These are phyloP conservation scores for Oophaga sylvatica DNA, from an alignment of 2,797 vertebrate species.

Conservation along the genomic window DNA sequence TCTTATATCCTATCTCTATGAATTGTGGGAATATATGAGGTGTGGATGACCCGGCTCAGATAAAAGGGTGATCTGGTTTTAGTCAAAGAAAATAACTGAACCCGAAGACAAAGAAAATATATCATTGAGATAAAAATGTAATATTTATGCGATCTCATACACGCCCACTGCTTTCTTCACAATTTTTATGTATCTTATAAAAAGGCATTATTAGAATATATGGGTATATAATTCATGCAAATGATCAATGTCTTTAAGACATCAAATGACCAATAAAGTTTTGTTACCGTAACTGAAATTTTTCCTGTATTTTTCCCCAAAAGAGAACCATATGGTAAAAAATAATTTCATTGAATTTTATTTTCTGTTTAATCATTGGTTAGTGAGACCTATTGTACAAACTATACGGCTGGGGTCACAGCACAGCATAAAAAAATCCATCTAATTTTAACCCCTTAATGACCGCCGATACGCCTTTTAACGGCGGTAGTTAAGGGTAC, in stretches of 20 bases:
- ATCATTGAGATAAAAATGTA: slow-evolving; percentile 35
- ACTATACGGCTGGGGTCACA: too few species aligned
- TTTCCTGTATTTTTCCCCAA: background rate
- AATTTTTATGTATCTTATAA: slow-evolving; percentile 11
- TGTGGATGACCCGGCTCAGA: slow-evolving; percentile 56
- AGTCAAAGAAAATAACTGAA: slow-evolving; percentile 54
- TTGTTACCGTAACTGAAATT: background rate
- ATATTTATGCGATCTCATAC: background rate
- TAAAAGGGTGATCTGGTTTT: slow-evolving; percentile 58
- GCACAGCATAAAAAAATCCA: too few species aligned
- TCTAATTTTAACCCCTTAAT: too few species aligned
- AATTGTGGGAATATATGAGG: slow-evolving; percentile 57
- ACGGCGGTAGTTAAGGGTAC: too few species aligned
- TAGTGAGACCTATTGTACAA: too few species aligned
- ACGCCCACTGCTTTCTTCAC: background rate
- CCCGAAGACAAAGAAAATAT: slow-evolving; percentile 38
- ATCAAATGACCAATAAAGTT: too few species aligned
- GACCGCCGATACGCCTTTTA: too few species aligned
- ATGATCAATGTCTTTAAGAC: too few species aligned
- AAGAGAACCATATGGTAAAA: too few species aligned
- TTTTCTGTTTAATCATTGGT: too few species aligned
- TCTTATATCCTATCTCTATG: slow-evolving; percentile 40
- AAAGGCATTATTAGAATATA: background rate
- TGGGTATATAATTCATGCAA: background rate
- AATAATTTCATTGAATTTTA: too few species aligned